Conservation (phyloP, 2,888 invertebrate genomes). For the Lutraria lutraria region DNA sequence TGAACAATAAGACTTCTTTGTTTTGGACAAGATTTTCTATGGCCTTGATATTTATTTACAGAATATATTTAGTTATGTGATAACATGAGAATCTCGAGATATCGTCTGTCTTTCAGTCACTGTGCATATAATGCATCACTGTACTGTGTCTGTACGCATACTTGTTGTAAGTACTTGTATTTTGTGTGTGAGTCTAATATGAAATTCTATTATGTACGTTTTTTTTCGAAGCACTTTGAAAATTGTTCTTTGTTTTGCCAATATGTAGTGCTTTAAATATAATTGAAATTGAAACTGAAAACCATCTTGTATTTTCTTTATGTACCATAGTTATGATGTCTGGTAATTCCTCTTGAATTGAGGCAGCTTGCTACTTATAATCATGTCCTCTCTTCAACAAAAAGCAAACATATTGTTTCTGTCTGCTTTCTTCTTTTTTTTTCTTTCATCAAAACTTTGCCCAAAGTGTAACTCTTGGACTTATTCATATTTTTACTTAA, state of each 20-base stretch:
- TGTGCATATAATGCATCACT: slow-evolving; percentile 13
- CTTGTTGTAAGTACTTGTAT: background rate
- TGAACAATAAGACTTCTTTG: no score
- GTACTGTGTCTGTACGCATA: background rate
- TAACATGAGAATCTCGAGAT: slow-evolving; percentile 6
- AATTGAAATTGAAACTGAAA: slow-evolving; percentile 11
- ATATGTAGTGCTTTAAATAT: slow-evolving; percentile 28
- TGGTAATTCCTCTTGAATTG: no score
- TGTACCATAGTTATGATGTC: background rate
- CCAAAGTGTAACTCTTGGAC: no score
- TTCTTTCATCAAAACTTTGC: no score
- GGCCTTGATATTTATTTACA: background rate
- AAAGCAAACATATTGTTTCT: no score
- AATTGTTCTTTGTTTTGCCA: slow-evolving; percentile 25
- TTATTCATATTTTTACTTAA: no score
- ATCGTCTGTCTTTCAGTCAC: slow-evolving; percentile 15
- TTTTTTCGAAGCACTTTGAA: background rate
- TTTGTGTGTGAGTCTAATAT: background rate
- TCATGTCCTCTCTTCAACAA: no score
- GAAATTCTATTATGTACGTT: background rate
- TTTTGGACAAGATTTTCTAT: no score
- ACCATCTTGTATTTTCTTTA: background rate
- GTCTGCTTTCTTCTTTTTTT: no score
- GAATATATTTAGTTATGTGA: background rate
- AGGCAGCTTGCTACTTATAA: no score